Evolutionary conservation across 2,797 vertebrate species (phyloP), one percentile per base, ranked within the genome.

Genomic region (Clarias laeviceps): DNA sequence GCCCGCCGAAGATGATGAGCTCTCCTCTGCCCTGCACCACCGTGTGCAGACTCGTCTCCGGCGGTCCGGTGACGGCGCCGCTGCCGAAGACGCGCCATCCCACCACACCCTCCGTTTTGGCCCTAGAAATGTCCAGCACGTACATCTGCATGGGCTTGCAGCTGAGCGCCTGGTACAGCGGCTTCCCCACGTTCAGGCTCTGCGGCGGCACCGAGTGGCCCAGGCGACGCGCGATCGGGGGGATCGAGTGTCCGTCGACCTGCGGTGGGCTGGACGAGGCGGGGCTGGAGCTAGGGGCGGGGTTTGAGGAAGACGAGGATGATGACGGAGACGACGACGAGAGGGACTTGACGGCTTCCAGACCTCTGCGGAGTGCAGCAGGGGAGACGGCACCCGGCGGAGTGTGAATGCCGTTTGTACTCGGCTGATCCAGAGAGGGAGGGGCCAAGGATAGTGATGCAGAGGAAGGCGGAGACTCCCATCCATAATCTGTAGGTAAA

Each of bases 101-200:
- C 88, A 99, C 98, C 7, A 95, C 93, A 0, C 95, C 95, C 0
- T 91, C 91, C 20, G 95, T 92, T 93, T 97, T 97, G 90, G 96
- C 96, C 69, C 95, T 95, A 40, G 97, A 96, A 90, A 99, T 94
- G 91, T 99, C 98, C 93, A 99, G 94, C 89, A 99, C 97, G 0
- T 99, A 99, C 98, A 99, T 99, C 95, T 99, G 98, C 98, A 99
- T 99, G 91, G 98, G 98, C 84, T 99, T 99, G 94, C 98, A 99
- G 96, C 98, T 99, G 93, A 99, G 95, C 82, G 97, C 98, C 96
- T 99, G 98, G 93, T 99, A 99, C 37, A 99, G 93, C 24, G 98
- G 98, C 90, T 99, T 99, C 77, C 98, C 98, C 76, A 99, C 98
- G 34, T 98, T 99, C 70, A 99, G 96, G 82, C 98, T 99, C 87